phyloP scores from a whole-genome alignment of 2,888 invertebrate genomes.

The Ectropis crepuscularia region DNA sequence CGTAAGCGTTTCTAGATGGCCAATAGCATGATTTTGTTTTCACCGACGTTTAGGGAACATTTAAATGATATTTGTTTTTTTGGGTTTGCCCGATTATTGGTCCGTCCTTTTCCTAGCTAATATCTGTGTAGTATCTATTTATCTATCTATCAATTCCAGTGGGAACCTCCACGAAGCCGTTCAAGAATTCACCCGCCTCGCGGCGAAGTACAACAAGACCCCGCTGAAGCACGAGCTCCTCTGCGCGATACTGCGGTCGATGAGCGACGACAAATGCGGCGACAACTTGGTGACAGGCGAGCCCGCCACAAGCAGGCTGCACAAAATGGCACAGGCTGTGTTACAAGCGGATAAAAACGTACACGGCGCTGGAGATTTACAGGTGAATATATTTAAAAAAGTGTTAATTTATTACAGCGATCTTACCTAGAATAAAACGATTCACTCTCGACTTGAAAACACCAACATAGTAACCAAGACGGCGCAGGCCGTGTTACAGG shows the following conservation, averaged over 20 bases:
- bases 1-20: too few species aligned
- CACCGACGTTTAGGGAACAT: too few species aligned
- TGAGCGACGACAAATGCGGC: conserved; percentile 67
- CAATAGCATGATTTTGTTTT: too few species aligned
- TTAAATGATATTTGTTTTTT: too few species aligned
- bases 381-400: conserved; percentile 50
- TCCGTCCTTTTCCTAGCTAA: too few species aligned
- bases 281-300: conserved; percentile 64
- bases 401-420: too few species aligned
- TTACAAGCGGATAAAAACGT: conserved; percentile 64
- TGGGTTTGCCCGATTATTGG: too few species aligned
- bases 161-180: conserved; percentile 81
- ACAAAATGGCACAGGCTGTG: conserved; percentile 62
- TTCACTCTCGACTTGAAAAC: too few species aligned
- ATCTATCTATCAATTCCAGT: conserved; percentile 51
- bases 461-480: conserved; percentile 47
- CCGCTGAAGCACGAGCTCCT: conserved; percentile 88
- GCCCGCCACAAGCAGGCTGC: conserved; percentile 55
- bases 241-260: conserved; percentile 59
- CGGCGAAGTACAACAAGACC: conserved; percentile 83
- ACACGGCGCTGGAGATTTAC: conserved; percentile 71
- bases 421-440: too few species aligned
- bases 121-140: too few species aligned
- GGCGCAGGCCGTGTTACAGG: conserved; percentile 61
- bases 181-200: conserved; percentile 78